These are phyloP conservation scores for Drosophila nebulosa DNA, from an alignment of 1,140 invertebrate genomes.

Conservation along the genomic window DNA sequence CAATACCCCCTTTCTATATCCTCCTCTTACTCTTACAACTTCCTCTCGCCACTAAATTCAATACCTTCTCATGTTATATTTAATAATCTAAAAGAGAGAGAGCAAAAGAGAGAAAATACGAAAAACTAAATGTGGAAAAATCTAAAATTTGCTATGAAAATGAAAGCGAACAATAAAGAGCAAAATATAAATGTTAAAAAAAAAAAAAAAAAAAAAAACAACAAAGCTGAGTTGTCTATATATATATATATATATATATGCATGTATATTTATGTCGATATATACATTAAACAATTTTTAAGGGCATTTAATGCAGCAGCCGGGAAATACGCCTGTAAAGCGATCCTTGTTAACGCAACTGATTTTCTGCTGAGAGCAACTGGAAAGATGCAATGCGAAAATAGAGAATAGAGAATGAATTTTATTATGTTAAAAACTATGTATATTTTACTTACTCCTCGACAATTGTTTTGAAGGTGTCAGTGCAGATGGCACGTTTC, in stretches of 20 bases:
- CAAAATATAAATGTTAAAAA: constrained; percentile 39
- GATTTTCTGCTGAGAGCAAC: constrained; percentile 58
- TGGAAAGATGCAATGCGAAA: constrained; percentile 8
- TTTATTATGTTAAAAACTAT: neutral
- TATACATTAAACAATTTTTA: too few species aligned
- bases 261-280: neutral
- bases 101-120: constrained; percentile 11
- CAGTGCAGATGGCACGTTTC: constrained; percentile 64
- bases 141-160: constrained; percentile 12
- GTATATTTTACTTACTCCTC: constrained; percentile 61
- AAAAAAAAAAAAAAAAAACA: too few species aligned
- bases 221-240: too few species aligned
- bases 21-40: neutral
- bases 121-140: constrained; percentile 8
- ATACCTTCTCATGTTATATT: neutral
- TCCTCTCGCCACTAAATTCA: constrained; percentile 11
- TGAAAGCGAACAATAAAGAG: constrained; percentile 29
- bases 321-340: constrained; percentile 70
- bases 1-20: neutral
- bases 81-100: constrained; percentile 43
- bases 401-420: too few species aligned
- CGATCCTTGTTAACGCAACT: constrained; percentile 66
- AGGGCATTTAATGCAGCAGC: constrained; percentile 69
- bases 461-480: constrained; percentile 64
- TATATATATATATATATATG: neutral